These are phyloP conservation scores for Girardinus metallicus DNA, from an alignment of 2,797 vertebrate species.

Conservation along the genomic window DNA sequence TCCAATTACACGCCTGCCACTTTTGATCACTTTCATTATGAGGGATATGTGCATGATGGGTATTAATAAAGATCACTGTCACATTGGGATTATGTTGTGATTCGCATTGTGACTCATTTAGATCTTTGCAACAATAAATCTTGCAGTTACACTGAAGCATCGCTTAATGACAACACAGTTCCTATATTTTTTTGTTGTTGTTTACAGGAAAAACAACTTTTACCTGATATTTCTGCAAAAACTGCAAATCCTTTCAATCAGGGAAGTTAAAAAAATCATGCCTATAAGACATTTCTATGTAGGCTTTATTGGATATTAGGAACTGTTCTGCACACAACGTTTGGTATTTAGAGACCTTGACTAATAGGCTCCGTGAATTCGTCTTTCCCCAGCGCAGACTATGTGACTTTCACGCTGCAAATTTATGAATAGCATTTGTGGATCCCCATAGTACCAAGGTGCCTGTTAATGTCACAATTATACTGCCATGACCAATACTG, in stretches of 20 bases:
- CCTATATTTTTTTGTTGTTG: neutral
- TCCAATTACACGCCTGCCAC: conserved; percentile 74
- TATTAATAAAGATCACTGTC: conserved; percentile 63
- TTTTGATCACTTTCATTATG: conserved; percentile 59
- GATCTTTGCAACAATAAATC: conserved; percentile 31
- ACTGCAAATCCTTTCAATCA: neutral
- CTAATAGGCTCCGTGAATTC: conserved; percentile 71
- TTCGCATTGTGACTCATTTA: conserved; percentile 59
- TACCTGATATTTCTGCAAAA: neutral
- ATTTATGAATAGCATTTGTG: conserved; percentile 62
- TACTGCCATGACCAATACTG: conserved; percentile 61
- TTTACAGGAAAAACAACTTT: conserved; percentile 11
- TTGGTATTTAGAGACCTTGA: conserved; percentile 70
- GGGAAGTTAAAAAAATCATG: conserved; percentile 1
- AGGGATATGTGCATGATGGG: conserved; percentile 58
- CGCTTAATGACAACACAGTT: conserved; percentile 26
- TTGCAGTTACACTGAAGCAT: conserved; percentile 29
- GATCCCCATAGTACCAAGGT: conserved; percentile 64
- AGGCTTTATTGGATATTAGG: conserved; percentile 55
- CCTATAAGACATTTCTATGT: conserved; percentile 18
- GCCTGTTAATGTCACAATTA: conserved; percentile 68
- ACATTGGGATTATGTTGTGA: conserved; percentile 55
- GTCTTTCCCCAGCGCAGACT: conserved; percentile 47
- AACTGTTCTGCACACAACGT: conserved; percentile 46
- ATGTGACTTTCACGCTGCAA: conserved; percentile 75